These are phyloP conservation scores for Cynopterus sphinx DNA, from an alignment of 2,797 vertebrate species.

Conservation along the genomic window DNA sequence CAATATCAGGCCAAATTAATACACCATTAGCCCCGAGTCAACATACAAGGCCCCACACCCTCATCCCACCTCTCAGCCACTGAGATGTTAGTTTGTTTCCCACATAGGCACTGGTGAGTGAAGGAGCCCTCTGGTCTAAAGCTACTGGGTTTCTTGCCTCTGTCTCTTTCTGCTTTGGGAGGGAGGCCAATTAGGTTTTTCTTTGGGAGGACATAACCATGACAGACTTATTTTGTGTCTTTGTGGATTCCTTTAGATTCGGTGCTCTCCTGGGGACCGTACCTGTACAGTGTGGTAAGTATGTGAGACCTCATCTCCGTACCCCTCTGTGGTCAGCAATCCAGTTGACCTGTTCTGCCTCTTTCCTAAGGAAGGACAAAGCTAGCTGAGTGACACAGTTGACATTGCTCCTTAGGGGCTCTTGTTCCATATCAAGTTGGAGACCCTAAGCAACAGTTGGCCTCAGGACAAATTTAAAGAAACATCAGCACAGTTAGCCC, in stretches of 20 bases:
- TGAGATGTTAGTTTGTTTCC: fast-evolving
- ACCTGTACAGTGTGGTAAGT: conserved; percentile 96
- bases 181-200: background rate
- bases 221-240: background rate
- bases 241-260: conserved; percentile 89
- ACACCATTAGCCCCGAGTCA: background rate
- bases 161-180: background rate
- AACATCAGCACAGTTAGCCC: background rate
- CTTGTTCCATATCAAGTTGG: background rate
- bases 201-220: background rate
- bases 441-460: background rate
- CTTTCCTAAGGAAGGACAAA: background rate
- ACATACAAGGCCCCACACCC: background rate
- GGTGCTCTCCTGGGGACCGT: conserved; percentile 96
- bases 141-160: background rate
- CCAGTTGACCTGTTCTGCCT: background rate
- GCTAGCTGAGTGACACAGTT: background rate
- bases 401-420: too few species aligned
- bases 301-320: background rate
- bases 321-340: background rate
- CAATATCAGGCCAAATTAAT: background rate
- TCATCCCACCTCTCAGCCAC: background rate
- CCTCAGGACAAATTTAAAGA: background rate
- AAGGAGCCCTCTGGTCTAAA: background rate
- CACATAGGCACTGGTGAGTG: background rate